These are phyloP conservation scores for Chrysodeixis includens DNA, from an alignment of 2,888 invertebrate genomes.

Conservation along the genomic window DNA sequence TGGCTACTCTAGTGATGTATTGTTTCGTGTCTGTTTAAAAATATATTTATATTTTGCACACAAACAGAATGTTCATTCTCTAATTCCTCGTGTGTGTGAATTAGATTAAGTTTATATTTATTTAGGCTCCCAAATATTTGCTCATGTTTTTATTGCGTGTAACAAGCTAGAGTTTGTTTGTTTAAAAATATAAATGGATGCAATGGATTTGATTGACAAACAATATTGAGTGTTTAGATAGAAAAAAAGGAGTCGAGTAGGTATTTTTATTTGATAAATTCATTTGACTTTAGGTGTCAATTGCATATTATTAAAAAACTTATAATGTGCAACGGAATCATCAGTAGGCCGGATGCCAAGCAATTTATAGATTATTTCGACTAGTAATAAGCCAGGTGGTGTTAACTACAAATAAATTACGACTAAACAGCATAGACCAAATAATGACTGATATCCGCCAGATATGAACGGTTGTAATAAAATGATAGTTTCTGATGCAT, in stretches of 20 bases:
- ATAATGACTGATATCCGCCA: conserved; percentile 4
- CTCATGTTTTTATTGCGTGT: conserved; percentile 57
- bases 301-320: not conserved
- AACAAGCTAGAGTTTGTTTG: conserved; percentile 55
- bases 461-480: not conserved
- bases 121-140: conserved; percentile 68
- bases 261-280: conserved; percentile 1
- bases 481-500: not conserved
- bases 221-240: conserved; percentile 17
- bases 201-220: conserved; percentile 22
- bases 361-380: not conserved
- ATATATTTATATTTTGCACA: conserved; percentile 54
- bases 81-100: conserved; percentile 46
- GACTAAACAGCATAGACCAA: not conserved
- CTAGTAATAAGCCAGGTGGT: not conserved
- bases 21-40: conserved; percentile 38
- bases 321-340: not conserved
- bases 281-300: not conserved
- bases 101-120: conserved; percentile 68
- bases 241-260: conserved; percentile 21
- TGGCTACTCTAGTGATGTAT: conserved; percentile 51
- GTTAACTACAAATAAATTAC: not conserved
- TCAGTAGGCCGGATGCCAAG: not conserved
- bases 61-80: not conserved
- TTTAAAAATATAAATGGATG: conserved; percentile 47